Percentiles rank a stretch among this genome's conserved stretches.
Conservation (phyloP, 92 coral and sea anemone species). For the Actinostola sp. region DNA sequence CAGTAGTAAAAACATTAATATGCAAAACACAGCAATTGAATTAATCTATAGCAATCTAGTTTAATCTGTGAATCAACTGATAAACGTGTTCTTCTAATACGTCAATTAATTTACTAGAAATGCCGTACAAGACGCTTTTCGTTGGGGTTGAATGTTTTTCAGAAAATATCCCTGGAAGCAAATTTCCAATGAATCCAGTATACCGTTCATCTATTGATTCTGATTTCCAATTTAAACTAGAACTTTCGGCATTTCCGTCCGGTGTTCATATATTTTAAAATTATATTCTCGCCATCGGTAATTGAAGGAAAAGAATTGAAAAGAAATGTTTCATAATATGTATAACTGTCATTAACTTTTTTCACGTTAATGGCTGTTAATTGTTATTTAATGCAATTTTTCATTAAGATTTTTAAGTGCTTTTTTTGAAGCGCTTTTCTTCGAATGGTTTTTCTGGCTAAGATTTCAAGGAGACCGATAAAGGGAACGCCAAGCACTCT, state of each 20-base stretch:
- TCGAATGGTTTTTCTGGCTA: background rate
- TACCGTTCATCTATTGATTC: too few species aligned
- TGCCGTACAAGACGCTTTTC: background rate
- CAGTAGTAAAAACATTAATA: constrained; percentile 12
- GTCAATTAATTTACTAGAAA: constrained; percentile 9
- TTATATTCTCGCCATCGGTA: too few species aligned
- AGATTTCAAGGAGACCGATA: background rate
- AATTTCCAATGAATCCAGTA: too few species aligned
- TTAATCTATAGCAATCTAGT: constrained; percentile 28
- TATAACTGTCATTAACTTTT: too few species aligned
- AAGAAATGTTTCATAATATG: too few species aligned
- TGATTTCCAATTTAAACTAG: too few species aligned
- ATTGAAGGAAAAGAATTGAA: too few species aligned
- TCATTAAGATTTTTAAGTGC: constrained; percentile 1
- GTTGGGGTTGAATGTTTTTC: too few species aligned
- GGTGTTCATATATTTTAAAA: too few species aligned
- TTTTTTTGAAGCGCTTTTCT: background rate
- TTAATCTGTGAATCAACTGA: constrained; percentile 29
- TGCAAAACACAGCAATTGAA: constrained; percentile 28
- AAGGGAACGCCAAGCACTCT: background rate
- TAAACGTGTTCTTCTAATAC: constrained; percentile 5
- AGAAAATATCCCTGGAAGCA: too few species aligned
- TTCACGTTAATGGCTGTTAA: background rate
- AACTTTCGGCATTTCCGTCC: too few species aligned
- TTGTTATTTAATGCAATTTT: background rate